phyloP scores from a whole-genome alignment of 2,113 vertebrate species.

The Miniopterus natalensis region DNA sequence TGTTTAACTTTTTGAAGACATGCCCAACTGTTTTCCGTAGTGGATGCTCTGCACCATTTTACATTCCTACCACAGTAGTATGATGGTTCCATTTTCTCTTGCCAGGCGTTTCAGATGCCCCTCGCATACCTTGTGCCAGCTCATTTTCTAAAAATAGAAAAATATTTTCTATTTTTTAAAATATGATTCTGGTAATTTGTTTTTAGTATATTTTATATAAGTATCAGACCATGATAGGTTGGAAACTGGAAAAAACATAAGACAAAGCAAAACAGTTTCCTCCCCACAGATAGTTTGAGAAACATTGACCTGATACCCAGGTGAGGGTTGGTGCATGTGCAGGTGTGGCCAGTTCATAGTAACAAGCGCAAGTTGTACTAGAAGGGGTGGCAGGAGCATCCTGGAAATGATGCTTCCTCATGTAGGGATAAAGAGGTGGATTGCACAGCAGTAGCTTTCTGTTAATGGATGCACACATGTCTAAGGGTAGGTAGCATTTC shows the following conservation, averaged over 20 bases:
- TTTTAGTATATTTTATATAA: constrained; percentile 35
- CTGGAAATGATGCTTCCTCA: background rate
- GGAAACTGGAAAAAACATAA: background rate
- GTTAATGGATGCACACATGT: background rate
- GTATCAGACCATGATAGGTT: background rate
- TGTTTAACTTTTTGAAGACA: background rate
- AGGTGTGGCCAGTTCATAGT: background rate
- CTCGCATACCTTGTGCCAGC: no score
- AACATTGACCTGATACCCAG: background rate
- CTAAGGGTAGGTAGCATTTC: background rate
- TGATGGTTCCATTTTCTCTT: background rate
- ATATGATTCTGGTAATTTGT: constrained; percentile 2
- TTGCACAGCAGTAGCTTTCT: no score
- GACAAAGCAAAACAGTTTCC: background rate
- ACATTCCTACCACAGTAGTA: no score
- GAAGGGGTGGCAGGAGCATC: background rate
- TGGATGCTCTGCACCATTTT: no score
- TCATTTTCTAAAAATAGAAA: no score
- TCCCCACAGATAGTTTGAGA: background rate
- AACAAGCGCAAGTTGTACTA: background rate
- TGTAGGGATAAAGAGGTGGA: no score
- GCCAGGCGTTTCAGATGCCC: background rate
- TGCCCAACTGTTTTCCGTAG: background rate
- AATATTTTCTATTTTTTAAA: background rate
- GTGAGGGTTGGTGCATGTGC: background rate